Conservation (phyloP, 2,888 invertebrate genomes). For the Xanthostigma xanthostigma region DNA sequence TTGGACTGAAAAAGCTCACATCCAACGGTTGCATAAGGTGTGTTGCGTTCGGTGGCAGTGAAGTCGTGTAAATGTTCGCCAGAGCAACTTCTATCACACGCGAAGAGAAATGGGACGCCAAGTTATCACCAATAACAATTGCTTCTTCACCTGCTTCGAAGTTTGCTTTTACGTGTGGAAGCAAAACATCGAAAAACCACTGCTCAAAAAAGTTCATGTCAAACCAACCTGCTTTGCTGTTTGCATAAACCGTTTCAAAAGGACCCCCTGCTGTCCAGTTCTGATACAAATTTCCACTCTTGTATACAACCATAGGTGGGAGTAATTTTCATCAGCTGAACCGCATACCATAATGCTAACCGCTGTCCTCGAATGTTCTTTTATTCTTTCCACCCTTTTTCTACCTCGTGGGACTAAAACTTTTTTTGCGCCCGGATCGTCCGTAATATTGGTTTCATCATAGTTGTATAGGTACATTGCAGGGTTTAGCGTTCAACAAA, state of each 20-base stretch:
- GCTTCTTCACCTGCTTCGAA: constrained; percentile 15
- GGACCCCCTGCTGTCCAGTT: no score
- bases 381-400: constrained; percentile 20
- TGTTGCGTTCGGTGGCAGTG: constrained; percentile 11
- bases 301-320: constrained; percentile 22
- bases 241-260: constrained; percentile 8
- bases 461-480: no score
- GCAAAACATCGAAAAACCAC: constrained; percentile 13
- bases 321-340: constrained; percentile 18
- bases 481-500: no score
- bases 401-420: constrained; percentile 17
- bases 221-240: constrained; percentile 11
- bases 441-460: constrained; percentile 22
- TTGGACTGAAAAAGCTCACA: constrained; percentile 10
- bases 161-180: constrained; percentile 11
- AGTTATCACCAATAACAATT: no score
- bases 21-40: constrained; percentile 11
- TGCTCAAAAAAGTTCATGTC: constrained; percentile 11
- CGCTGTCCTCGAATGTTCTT: constrained; percentile 18
- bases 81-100: no score
- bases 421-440: constrained; percentile 21
- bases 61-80: constrained; percentile 10
- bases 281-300: constrained; percentile 12
- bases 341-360: constrained; percentile 21
- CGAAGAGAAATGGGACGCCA: no score